A percentile compares a stretch with the other conserved stretches of the same genome.
phyloP scores from a whole-genome alignment of 2,113 vertebrate genomes.

The Hemichromis elongatus region DNA sequence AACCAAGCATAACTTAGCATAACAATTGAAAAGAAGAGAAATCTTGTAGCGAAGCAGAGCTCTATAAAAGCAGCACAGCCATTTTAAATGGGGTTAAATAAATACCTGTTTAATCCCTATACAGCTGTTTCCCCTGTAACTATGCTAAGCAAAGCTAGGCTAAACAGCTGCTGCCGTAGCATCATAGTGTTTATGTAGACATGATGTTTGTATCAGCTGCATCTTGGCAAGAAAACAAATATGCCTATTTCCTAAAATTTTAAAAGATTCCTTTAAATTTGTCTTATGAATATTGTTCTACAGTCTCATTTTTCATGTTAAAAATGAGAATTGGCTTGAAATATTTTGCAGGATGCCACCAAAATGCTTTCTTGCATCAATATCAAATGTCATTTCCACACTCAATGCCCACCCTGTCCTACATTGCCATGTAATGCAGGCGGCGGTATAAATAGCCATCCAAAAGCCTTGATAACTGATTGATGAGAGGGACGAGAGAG shows the following conservation, averaged over 20 bases:
- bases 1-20: not conserved
- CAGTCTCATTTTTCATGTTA: not conserved
- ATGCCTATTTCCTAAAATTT: not conserved
- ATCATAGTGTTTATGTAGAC: not conserved
- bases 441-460: conserved; percentile 64
- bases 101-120: not conserved
- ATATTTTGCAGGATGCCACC: not conserved
- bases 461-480: conserved; percentile 66
- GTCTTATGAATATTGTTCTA: not conserved
- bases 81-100: not conserved
- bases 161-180: not conserved
- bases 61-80: not conserved
- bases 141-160: not conserved
- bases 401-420: conserved; percentile 23
- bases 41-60: not conserved
- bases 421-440: conserved; percentile 31
- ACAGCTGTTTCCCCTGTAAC: not conserved
- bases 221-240: not conserved
- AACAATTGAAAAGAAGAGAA: not conserved
- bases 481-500: conserved; percentile 45
- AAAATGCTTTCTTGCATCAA: not conserved
- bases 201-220: not conserved
- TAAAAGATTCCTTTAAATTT: not conserved
- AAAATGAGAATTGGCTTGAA: not conserved
- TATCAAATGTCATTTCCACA: conserved; percentile 24